Conservation (phyloP, 2,113 vertebrate species). For the Opisthocomus hoazin region DNA sequence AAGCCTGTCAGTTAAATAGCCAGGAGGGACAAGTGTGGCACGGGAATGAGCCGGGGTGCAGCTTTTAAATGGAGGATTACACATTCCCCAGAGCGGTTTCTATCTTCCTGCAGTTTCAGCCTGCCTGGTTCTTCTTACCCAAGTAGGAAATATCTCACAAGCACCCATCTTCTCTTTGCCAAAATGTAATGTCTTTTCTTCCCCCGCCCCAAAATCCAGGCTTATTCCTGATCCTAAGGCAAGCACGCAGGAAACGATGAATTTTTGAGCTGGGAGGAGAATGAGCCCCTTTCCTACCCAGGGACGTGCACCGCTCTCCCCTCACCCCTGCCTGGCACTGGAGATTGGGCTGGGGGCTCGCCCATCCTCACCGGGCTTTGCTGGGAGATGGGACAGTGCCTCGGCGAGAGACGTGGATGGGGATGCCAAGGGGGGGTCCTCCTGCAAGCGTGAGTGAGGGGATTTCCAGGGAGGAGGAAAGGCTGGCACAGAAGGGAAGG, state of each 20-base stretch:
- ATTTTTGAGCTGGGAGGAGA: not conserved
- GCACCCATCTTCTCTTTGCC: not conserved
- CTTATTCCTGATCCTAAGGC: not conserved
- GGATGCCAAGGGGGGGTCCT: not conserved
- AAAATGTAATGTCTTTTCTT: not conserved
- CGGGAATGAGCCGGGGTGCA: not conserved
- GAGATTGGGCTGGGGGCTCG: not conserved
- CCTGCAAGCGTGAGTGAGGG: accelerated
- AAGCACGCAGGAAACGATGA: not conserved
- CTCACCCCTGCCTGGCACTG: not conserved
- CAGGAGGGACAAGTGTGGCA: not conserved
- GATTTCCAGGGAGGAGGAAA: not conserved
- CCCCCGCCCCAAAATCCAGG: not conserved
- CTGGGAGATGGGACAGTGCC: accelerated
- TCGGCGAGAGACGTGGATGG: not conserved
- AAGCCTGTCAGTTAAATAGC: not conserved
- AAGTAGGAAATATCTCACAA: not conserved
- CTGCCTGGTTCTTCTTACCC: not conserved
- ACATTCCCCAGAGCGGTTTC: not conserved
- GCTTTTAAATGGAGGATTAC: not conserved
- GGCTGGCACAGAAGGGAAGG: not conserved
- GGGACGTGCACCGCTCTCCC: not conserved
- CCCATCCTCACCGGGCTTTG: not conserved
- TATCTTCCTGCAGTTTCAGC: not conserved
- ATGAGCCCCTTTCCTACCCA: accelerated